Evolutionary conservation across 2,888 invertebrate species (phyloP), one percentile per base, ranked within the genome.

Genomic region (Cerastoderma edule): DNA sequence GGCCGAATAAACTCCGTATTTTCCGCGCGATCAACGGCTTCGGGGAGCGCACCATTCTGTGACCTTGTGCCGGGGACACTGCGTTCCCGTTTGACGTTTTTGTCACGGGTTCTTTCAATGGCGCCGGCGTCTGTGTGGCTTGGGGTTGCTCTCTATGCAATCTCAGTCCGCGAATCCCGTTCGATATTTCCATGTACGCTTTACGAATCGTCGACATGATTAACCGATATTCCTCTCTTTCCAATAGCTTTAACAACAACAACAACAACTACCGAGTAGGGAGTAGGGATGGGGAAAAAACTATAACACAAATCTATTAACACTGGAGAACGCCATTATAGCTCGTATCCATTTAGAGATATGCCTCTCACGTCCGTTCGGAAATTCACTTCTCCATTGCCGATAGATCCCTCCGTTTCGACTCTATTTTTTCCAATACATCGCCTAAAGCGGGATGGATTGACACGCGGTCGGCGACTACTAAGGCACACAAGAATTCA

Each of bases 171-270:
- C 91, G 86, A 68, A 92, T 90, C 56, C 91, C 92, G 83, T 92
- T 92, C 32, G 92, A 91, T 78, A 92, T 85, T 81, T 92, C 92
- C 88, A 91, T 88, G 80, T 91, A 92, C 6, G 92, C 92, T 70
- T 90, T 88, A 44, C 90, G 87, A 68, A 92, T 89, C 28, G 92
- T 91, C 76, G 92, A 91, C 92, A 92, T 92, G 73, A 60, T 84
- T 50, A 75, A 64, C 67, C 60, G n/a, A 60, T 60, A 60, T 60
- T 60, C 39, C 39, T 39, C 39, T 10, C 48, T 35, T 44, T 16
- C 10, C 35, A 39, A 35, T 44, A 28, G 13, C 63, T 16, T 39
- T 16, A 27, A 63, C 63, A 35, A 39, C 63, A 63, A 63, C 63
- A 16, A 35, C 32, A 63, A 13, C 63, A 39, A 63, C 32, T n/a